Percentiles rank a stretch among this genome's conserved stretches.
These are phyloP conservation scores for Rhopalosiphum padi DNA, from an alignment of 1,140 invertebrate genomes.

Conservation along the genomic window DNA sequence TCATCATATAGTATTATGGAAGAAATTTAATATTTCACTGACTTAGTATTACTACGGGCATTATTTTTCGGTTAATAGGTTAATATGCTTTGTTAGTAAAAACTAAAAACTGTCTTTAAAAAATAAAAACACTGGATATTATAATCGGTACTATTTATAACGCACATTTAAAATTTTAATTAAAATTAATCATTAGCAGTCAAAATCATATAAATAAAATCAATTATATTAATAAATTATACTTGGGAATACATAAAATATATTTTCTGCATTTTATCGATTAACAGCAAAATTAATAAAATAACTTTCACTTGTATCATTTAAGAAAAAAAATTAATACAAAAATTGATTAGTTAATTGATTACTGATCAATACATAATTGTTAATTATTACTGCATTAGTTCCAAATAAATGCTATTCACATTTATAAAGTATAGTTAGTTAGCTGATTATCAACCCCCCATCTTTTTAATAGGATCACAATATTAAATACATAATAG, in stretches of 20 bases:
- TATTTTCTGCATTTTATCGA: background rate
- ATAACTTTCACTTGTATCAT: background rate
- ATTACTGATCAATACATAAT: background rate
- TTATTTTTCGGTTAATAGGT: background rate
- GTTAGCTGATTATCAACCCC: background rate
- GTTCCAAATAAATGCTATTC: background rate
- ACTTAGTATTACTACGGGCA: background rate
- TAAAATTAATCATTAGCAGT: background rate
- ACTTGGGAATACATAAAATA: background rate
- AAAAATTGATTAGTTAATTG: no score
- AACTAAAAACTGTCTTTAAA: background rate
- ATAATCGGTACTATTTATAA: background rate
- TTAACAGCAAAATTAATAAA: background rate
- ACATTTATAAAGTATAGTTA: background rate
- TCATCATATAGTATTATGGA: background rate
- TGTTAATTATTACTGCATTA: background rate
- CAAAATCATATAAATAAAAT: background rate
- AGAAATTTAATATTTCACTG: background rate
- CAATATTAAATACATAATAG: background rate
- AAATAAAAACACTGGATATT: background rate
- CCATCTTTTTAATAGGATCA: background rate
- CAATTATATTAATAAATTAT: background rate
- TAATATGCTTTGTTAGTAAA: background rate
- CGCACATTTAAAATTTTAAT: background rate
- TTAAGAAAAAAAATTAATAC: background rate